Base-by-base conservation (phyloP, 2,888 invertebrate genomes). In the Meiosimyza decipiens region DNA sequence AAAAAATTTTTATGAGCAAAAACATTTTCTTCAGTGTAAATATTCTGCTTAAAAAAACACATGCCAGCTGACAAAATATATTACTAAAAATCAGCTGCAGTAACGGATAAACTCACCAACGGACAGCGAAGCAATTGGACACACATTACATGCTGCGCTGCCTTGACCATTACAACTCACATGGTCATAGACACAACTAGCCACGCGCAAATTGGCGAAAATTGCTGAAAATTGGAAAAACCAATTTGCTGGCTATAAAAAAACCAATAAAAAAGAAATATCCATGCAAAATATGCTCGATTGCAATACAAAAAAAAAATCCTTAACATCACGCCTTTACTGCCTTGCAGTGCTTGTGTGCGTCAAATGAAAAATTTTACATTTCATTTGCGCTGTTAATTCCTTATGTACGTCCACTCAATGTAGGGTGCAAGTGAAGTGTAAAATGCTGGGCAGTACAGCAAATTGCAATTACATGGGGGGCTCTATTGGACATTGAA, bases 161-260 rank as follows among this genome's bases (percentile, higher is more conserved):
- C 40, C 40, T 40, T 40, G 40, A 2, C 6, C 40, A 40, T 40
- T 40, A 9, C 40, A 40, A 40, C 40, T 40, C 49, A 57, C 33
- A 49, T 59, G 68, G 59, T 68, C 59, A 68, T 55, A 59, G 57
- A 55, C 11, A 54, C 67, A 60, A 69, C 51, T 54, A 62, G n/a
- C 47, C 69, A 60, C 50, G 60, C 69, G 51, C 69, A 62, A 69
- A 82, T 80, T 82, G 82, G 82, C 80, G 82, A 82, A 82, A 82
- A 82, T 82, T 82, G 82, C 80, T 80, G 82, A 82, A 82, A 82
- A 82, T 82, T 82, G 83, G 82, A 82, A 82, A 82, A 82, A 81
- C 81, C 83, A 82, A 82, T 82, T 82, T 82, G 73, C 67, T 28
- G 52, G 22, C 47, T 9, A 60, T 15, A 18, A 15, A 64, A 64